Conservation (phyloP, 2,113 vertebrate species). For the Cyanoliseus patagonus region DNA sequence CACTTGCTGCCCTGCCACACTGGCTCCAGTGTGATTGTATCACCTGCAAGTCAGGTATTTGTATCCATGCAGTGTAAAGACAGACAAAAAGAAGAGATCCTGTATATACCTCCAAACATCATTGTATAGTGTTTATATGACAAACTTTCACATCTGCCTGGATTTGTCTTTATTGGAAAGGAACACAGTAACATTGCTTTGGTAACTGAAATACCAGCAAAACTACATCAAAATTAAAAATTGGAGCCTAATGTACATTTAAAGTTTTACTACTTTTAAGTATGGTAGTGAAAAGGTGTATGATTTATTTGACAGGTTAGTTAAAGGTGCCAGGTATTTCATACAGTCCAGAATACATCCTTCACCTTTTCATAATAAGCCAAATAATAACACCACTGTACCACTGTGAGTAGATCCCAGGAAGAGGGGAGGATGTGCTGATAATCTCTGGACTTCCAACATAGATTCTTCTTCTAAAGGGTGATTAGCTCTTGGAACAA, state of each 20-base stretch:
- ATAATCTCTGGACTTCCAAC: not conserved
- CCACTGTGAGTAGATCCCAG: not conserved
- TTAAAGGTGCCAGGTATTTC: not conserved
- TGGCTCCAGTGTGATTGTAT: not conserved
- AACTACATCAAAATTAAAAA: not conserved
- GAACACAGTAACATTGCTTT: not conserved
- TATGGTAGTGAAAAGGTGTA: not conserved
- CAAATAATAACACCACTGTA: not conserved
- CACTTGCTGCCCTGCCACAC: not conserved
- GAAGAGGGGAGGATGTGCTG: not conserved
- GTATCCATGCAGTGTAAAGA: not conserved
- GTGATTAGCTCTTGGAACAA: not conserved
- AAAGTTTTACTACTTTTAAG: not conserved
- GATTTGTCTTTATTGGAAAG: not conserved
- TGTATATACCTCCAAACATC: not conserved
- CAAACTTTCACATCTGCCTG: not conserved
- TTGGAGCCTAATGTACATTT: accelerated
- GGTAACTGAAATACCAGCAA: not conserved
- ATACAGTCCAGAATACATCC: not conserved
- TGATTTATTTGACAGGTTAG: not conserved
- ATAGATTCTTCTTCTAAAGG: not conserved
- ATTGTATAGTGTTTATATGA: not conserved
- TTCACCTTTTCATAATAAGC: not conserved
- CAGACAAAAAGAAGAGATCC: not conserved
- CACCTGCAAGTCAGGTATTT: not conserved